A percentile compares a stretch with the other conserved stretches of the same genome.
Conservation (phyloP, 2,888 invertebrate species). For the Drosophila planitibia region DNA sequence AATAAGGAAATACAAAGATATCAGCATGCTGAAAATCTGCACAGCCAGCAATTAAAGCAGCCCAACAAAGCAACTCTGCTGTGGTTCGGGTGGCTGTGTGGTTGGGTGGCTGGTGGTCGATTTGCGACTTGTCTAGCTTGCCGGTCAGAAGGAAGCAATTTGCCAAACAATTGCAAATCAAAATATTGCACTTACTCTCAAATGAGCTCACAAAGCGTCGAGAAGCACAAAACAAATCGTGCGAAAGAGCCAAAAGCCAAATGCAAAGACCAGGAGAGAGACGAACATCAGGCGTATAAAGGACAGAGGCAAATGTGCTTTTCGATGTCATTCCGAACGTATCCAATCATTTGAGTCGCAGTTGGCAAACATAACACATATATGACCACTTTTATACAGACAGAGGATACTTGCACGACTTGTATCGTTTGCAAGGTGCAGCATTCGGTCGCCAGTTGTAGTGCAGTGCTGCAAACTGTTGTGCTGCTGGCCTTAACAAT, state of each 20-base stretch:
- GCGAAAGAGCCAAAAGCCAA: slow-evolving; percentile 50
- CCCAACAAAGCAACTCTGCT: slow-evolving; percentile 34
- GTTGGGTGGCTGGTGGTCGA: not conserved
- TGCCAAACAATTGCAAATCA: slow-evolving; percentile 72
- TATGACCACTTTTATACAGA: slow-evolving; percentile 19
- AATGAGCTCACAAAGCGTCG: slow-evolving; percentile 61
- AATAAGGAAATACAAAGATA: slow-evolving; percentile 38
- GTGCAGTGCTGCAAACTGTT: slow-evolving; percentile 8
- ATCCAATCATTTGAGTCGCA: slow-evolving; percentile 36
- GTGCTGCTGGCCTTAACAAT: slow-evolving; percentile 53
- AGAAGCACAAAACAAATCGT: slow-evolving; percentile 65
- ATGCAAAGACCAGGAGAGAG: slow-evolving; percentile 6
- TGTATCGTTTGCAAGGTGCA: slow-evolving; percentile 16
- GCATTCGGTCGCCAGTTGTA: slow-evolving; percentile 14
- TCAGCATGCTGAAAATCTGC: slow-evolving; percentile 27
- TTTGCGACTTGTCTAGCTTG: not conserved
- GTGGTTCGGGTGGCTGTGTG: not conserved
- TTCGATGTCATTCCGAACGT: slow-evolving; percentile 50
- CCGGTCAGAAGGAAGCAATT: slow-evolving; percentile 41
- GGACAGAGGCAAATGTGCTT: slow-evolving; percentile 45
- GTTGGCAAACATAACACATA: slow-evolving; percentile 28
- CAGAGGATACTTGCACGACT: slow-evolving; percentile 27
- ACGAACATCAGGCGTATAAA: slow-evolving; percentile 2
- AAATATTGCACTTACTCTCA: slow-evolving; percentile 77
- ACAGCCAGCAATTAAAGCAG: slow-evolving; percentile 47